phyloP scores from a whole-genome alignment of 2,888 invertebrate species.

The Hirtodrosophila trivittata region DNA sequence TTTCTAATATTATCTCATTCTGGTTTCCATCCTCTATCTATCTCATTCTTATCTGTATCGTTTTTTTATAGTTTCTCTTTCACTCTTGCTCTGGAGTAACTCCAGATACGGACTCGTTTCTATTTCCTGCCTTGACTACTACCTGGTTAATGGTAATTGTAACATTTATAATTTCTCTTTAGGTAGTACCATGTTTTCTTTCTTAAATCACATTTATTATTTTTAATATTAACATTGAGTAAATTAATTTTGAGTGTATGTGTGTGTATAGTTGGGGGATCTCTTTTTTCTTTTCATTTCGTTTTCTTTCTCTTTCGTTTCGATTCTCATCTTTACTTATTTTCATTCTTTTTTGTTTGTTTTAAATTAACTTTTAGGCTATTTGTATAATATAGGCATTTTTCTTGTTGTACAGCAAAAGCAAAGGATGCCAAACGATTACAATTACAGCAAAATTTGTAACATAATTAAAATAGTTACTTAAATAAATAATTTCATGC shows the following conservation, averaged over 20 bases:
- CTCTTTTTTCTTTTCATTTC: constrained; percentile 20
- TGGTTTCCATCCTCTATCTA: constrained; percentile 5
- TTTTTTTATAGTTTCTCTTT: constrained; percentile 19
- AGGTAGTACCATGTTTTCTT: constrained; percentile 69
- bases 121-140: constrained; percentile 44
- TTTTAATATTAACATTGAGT: constrained; percentile 73
- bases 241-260: constrained; percentile 73
- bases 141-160: constrained; percentile 55
- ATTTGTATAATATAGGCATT: constrained; percentile 56
- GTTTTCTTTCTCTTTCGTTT: constrained; percentile 3
- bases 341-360: constrained; percentile 6
- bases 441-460: constrained; percentile 56
- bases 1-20: constrained; percentile 7
- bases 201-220: constrained; percentile 78
- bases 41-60: constrained; percentile 37
- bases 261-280: constrained; percentile 57
- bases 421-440: constrained; percentile 64
- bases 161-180: constrained; percentile 51
- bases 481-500: constrained; percentile 72
- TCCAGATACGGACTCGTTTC: constrained; percentile 27
- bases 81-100: constrained; percentile 35
- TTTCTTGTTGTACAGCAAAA: constrained; percentile 56
- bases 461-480: constrained; percentile 68
- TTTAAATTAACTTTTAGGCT: constrained; percentile 32
- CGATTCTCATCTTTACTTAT: background rate